Percentiles rank a stretch among this genome's conserved stretches.
These are phyloP conservation scores for Maniola hyperantus DNA, from an alignment of 2,888 invertebrate species.

Conservation along the genomic window DNA sequence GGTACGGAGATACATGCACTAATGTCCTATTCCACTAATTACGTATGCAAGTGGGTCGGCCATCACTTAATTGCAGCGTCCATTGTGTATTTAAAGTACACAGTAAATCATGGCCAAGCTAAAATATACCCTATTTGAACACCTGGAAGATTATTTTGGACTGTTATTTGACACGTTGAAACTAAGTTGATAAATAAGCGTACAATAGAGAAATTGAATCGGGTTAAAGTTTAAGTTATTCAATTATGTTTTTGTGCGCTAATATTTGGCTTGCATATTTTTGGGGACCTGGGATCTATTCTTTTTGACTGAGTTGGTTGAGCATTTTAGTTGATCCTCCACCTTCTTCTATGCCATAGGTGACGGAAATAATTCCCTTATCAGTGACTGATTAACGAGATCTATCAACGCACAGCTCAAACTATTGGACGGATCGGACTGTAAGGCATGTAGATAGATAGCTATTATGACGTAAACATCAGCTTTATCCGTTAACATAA, in stretches of 20 bases:
- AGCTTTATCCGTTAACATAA: too few relatives aligned
- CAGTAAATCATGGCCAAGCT: background rate
- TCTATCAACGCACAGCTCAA: too few relatives aligned
- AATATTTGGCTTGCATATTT: background rate
- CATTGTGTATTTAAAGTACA: conserved; percentile 23
- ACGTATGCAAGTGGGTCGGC: conserved; percentile 39
- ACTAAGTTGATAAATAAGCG: conserved; percentile 7
- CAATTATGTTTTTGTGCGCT: background rate
- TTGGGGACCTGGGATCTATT: too few relatives aligned
- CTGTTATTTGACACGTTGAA: background rate
- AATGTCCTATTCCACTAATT: conserved; percentile 35
- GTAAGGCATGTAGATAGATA: too few relatives aligned
- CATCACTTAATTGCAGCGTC: conserved; percentile 35
- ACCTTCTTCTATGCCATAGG: too few relatives aligned
- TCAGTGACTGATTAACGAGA: too few relatives aligned
- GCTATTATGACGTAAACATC: too few relatives aligned
- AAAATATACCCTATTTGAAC: background rate
- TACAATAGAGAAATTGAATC: conserved; percentile 6
- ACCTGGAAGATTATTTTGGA: background rate
- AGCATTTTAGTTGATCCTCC: too few relatives aligned
- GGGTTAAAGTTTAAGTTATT: conserved; percentile 9
- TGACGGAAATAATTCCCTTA: too few relatives aligned
- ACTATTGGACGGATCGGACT: too few relatives aligned
- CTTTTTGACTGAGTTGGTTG: too few relatives aligned
- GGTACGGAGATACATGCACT: background rate